A percentile compares a stretch with the other conserved stretches of the same genome.
Evolutionary conservation across 2,113 vertebrate genomes (phyloP).

Genomic region (Brachypodius melanocephalos): DNA sequence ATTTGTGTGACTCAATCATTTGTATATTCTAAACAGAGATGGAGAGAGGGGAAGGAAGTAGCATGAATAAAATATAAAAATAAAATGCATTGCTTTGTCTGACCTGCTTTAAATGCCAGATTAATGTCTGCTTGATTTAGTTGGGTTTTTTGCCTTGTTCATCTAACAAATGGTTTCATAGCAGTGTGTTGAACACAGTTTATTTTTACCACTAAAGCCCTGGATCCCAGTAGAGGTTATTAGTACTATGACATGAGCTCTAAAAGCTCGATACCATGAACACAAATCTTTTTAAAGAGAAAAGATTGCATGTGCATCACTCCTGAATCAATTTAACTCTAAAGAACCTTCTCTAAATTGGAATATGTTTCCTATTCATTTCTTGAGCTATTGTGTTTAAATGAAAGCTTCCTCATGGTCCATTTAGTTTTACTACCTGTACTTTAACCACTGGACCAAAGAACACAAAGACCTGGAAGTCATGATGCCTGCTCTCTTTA

Average conservation of each 20-base stretch:
- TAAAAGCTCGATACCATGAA: neutral
- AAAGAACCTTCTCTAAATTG: neutral
- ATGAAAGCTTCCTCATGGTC: neutral
- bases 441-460: neutral
- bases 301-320: neutral
- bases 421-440: slow-evolving; percentile 1
- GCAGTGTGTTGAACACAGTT: neutral
- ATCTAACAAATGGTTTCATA: neutral
- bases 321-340: neutral
- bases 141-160: neutral
- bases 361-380: neutral
- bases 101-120: slow-evolving; percentile 24
- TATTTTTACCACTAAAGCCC: neutral
- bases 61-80: slow-evolving; percentile 15
- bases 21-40: neutral
- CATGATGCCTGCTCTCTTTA: neutral
- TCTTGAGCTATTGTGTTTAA: neutral
- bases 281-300: neutral
- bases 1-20: neutral
- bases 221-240: neutral
- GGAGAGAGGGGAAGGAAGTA: neutral
- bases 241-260: neutral
- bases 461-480: neutral
- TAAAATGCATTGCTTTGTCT: slow-evolving; percentile 5
- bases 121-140: slow-evolving; percentile 5